A percentile compares a stretch with the other conserved stretches of the same genome.
Conservation (phyloP, 2,113 vertebrate species). For the Xiphorhynchus elegans region DNA sequence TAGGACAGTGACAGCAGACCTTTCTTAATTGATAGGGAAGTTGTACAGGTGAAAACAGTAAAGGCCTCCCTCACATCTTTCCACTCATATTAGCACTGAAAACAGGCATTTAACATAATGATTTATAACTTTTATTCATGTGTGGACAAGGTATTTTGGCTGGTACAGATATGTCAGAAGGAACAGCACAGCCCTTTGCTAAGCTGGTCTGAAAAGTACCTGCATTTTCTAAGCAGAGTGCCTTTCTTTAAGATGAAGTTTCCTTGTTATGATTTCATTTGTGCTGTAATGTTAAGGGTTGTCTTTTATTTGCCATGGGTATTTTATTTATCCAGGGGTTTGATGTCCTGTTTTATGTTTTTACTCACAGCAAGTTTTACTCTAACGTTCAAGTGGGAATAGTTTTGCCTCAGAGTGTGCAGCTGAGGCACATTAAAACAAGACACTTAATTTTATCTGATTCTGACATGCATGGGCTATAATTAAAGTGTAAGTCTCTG, state of each 20-base stretch:
- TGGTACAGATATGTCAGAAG: neutral
- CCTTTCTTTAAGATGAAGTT: neutral
- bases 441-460: constrained; percentile 17
- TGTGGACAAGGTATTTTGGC: neutral
- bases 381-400: neutral
- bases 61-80: neutral
- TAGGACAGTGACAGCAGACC: neutral
- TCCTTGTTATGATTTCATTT: neutral
- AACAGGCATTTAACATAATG: neutral
- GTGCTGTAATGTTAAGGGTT: neutral
- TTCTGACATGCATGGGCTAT: neutral
- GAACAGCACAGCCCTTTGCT: neutral
- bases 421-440: neutral
- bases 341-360: neutral
- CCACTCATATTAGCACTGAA: neutral
- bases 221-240: neutral
- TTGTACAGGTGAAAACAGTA: neutral
- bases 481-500: constrained; percentile 22
- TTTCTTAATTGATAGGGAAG: neutral
- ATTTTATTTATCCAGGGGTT: neutral
- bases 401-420: neutral
- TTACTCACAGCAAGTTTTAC: neutral
- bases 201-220: neutral
- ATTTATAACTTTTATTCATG: neutral
- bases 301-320: neutral